Conservation (phyloP, 2,113 vertebrate genomes). For the Urocynchramus pylzowi region DNA sequence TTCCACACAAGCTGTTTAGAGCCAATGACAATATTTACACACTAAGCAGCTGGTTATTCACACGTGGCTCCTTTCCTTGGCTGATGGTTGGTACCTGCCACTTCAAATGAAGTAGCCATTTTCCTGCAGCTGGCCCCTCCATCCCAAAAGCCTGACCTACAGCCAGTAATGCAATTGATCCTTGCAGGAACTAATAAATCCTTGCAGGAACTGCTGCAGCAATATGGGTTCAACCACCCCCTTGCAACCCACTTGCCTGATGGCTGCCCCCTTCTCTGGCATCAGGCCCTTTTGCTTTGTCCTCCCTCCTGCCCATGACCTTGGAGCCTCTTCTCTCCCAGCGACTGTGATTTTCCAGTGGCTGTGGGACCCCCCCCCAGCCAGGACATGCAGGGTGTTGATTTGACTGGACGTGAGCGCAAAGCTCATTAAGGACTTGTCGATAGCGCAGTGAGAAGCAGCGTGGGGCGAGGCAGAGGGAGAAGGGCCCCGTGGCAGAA, state of each 20-base stretch:
- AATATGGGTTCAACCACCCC: not conserved
- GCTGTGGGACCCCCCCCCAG: not conserved
- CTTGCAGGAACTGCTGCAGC: not conserved
- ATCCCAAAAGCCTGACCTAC: not conserved
- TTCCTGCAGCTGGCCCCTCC: not conserved
- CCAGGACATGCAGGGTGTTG: conserved; percentile 51
- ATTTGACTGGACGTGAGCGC: conserved; percentile 80
- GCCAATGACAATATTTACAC: not conserved
- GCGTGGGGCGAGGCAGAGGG: not conserved
- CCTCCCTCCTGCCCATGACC: not conserved
- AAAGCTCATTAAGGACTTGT: conserved; percentile 83
- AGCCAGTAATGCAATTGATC: not conserved
- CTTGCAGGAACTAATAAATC: not conserved
- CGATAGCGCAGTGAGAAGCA: conserved; percentile 70
- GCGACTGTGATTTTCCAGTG: not conserved
- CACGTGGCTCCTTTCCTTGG: not conserved
- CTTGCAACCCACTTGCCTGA: not conserved
- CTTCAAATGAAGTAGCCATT: not conserved
- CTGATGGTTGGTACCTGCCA: not conserved
- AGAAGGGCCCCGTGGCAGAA: not conserved
- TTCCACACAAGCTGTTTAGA: not conserved
- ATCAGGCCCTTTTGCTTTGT: rapidly evolving
- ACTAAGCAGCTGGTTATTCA: not conserved
- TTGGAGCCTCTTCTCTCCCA: conserved; percentile 20
- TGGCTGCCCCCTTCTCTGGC: not conserved